These are phyloP conservation scores for Morone chrysops DNA, from an alignment of 2,113 vertebrate species.

Conservation along the genomic window DNA sequence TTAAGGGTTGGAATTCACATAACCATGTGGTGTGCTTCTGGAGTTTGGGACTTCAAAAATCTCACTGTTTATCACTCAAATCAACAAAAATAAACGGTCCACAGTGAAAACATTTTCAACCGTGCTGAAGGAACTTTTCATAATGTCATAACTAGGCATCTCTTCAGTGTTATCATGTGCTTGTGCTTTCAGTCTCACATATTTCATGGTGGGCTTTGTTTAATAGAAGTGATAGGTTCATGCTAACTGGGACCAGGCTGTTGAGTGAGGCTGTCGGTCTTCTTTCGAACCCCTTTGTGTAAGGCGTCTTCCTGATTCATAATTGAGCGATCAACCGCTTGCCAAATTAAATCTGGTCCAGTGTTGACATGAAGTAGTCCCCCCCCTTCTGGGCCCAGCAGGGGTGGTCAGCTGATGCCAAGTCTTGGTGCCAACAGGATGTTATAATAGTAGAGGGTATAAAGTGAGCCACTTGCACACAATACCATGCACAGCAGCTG, in stretches of 20 bases:
- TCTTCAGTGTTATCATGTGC: conserved; percentile 25
- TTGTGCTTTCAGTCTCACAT: conserved; percentile 46
- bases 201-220: conserved; percentile 51
- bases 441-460: conserved; percentile 70
- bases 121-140: conserved; percentile 29
- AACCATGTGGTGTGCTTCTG: conserved; percentile 78
- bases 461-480: conserved; percentile 62
- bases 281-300: conserved; percentile 51
- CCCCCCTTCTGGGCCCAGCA: conserved; percentile 22
- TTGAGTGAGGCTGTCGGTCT: conserved; percentile 62
- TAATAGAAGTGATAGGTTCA: conserved; percentile 68
- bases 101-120: conserved; percentile 60
- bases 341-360: conserved; percentile 63
- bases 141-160: conserved; percentile 43
- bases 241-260: conserved; percentile 56
- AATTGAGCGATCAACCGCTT: conserved; percentile 46
- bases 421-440: conserved; percentile 73
- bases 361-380: conserved; percentile 56
- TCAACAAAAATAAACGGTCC: conserved; percentile 70
- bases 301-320: conserved; percentile 54
- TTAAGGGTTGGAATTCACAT: conserved; percentile 76
- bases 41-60: conserved; percentile 74
- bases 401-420: conserved; percentile 66
- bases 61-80: conserved; percentile 74
- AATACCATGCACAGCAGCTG: conserved; percentile 37